These are phyloP conservation scores for Aplodontia rufa DNA, from an alignment of 2,113 vertebrate species.

Conservation along the genomic window DNA sequence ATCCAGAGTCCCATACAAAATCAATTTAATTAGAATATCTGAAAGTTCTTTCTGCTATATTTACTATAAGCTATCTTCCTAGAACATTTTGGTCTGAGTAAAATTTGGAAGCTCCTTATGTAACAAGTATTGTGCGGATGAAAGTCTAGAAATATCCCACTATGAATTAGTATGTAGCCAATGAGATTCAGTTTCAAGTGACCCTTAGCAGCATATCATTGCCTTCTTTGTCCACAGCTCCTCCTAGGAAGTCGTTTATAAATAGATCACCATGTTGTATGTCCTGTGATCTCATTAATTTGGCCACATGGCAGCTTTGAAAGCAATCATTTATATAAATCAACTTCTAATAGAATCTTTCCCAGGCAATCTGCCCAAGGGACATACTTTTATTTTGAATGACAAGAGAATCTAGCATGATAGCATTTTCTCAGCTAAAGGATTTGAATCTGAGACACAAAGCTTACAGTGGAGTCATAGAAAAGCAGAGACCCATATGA, in stretches of 20 bases:
- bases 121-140: background rate
- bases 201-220: background rate
- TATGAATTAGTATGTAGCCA: background rate
- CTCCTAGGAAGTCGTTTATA: background rate
- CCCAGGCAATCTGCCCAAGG: background rate
- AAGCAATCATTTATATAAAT: background rate
- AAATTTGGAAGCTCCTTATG: background rate
- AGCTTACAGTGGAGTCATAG: background rate
- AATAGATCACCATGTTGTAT: background rate
- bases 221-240: background rate
- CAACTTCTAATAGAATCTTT: background rate
- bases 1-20: background rate
- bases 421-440: background rate
- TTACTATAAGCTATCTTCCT: background rate
- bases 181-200: background rate
- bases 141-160: background rate
- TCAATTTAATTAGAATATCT: background rate
- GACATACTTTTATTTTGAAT: background rate
- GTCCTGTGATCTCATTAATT: background rate
- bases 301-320: background rate
- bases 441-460: background rate
- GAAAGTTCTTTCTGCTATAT: background rate
- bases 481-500: background rate
- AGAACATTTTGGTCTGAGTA: background rate
- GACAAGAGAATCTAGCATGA: background rate